phyloP scores from a whole-genome alignment of 2,113 vertebrate species.

The Brienomyrus longianalis region DNA sequence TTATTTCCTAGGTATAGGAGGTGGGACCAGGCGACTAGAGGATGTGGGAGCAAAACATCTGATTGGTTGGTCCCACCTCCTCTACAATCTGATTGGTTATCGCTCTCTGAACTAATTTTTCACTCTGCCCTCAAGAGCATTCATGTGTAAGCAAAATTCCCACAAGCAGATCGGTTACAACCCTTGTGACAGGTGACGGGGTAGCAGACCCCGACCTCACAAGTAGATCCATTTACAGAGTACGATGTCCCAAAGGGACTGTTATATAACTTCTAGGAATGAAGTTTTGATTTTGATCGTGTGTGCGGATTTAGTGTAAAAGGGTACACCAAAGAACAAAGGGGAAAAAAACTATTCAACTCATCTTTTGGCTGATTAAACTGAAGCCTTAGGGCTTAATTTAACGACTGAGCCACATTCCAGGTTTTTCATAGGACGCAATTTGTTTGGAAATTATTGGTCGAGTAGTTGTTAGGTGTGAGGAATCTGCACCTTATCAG shows the following conservation, averaged over 20 bases:
- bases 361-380: background rate
- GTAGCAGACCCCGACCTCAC: background rate
- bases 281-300: background rate
- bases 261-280: constrained; percentile 2
- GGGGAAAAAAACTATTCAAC: background rate
- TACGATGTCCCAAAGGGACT: background rate
- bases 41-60: no score
- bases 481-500: background rate
- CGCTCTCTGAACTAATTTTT: background rate
- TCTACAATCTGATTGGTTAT: background rate
- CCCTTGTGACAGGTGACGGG: no score
- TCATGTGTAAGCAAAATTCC: background rate
- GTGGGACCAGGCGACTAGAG: background rate
- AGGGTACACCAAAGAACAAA: background rate
- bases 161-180: background rate
- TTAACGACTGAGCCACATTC: background rate
- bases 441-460: constrained; percentile 1
- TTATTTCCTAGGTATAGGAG: background rate
- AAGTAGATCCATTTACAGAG: background rate
- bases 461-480: background rate
- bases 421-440: background rate
- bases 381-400: background rate
- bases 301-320: background rate
- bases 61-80: background rate
- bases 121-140: background rate